These are phyloP conservation scores for Lycocorax pyrrhopterus DNA, from an alignment of 2,113 vertebrate genomes.

Conservation along the genomic window DNA sequence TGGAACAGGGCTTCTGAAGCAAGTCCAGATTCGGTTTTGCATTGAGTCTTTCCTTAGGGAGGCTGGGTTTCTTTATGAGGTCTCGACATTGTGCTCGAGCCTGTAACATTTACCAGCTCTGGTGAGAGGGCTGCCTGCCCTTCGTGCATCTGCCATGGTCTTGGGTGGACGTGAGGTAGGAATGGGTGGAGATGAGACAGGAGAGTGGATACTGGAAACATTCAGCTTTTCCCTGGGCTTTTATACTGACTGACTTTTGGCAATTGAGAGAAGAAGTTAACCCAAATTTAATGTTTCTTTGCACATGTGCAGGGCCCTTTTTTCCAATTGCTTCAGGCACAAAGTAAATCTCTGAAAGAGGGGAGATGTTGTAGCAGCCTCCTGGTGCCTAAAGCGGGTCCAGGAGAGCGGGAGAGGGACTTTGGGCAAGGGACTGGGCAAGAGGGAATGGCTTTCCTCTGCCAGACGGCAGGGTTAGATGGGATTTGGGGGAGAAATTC, in stretches of 20 bases:
- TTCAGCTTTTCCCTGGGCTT: background rate
- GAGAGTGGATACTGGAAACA: background rate
- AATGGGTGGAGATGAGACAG: background rate
- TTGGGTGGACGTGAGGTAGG: background rate
- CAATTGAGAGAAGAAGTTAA: background rate
- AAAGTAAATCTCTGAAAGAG: background rate
- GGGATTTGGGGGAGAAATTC: background rate
- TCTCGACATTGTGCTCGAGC: background rate
- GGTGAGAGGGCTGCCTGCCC: background rate
- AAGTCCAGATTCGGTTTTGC: background rate
- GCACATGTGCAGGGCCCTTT: accelerated
- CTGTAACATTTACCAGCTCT: background rate
- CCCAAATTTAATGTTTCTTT: background rate
- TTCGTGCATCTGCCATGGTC: background rate
- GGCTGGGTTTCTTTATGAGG: background rate
- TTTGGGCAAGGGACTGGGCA: background rate
- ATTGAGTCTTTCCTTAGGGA: background rate
- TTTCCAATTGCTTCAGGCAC: background rate
- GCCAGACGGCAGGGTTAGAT: background rate
- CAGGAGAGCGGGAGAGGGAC: background rate
- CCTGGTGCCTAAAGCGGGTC: background rate
- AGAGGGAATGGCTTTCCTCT: background rate
- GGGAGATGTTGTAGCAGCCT: background rate
- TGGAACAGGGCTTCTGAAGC: background rate
- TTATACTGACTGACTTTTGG: background rate